A percentile compares a stretch with the other conserved stretches of the same genome.
Conservation (phyloP, 2,888 invertebrate species). For the Seira ritae region DNA sequence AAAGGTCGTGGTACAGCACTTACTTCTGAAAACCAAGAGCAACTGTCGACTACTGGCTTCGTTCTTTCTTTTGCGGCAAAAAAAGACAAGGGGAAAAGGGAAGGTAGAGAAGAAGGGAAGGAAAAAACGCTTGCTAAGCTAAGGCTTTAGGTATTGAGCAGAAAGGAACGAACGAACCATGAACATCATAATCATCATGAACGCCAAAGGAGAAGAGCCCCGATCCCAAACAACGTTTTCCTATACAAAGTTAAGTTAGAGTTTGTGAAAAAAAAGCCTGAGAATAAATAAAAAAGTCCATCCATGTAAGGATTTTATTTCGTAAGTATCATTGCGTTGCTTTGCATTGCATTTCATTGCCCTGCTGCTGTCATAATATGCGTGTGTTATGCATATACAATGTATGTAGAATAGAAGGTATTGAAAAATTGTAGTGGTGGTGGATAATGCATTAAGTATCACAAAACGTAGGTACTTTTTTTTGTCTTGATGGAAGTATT, state of each 20-base stretch:
- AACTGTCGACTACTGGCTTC: slow-evolving; percentile 52
- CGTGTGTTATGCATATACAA: background rate
- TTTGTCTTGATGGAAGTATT: slow-evolving; percentile 4
- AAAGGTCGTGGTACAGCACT: slow-evolving; percentile 21
- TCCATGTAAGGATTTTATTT: background rate
- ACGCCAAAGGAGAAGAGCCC: background rate
- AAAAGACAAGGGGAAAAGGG: slow-evolving; percentile 21
- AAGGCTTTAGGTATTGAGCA: slow-evolving; percentile 30
- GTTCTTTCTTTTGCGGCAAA: slow-evolving; percentile 18
- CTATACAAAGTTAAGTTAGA: too few relatives aligned
- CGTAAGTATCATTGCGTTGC: too few relatives aligned
- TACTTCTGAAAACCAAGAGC: slow-evolving; percentile 53
- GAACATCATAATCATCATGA: background rate
- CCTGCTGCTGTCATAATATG: background rate
- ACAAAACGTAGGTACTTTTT: slow-evolving; percentile 24
- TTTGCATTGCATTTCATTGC: background rate
- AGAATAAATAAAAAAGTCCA: background rate
- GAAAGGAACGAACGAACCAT: slow-evolving; percentile 41
- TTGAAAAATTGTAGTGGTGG: background rate
- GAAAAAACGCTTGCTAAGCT: background rate
- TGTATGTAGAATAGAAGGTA: background rate
- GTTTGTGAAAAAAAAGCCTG: too few relatives aligned
- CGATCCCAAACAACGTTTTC: too few relatives aligned
- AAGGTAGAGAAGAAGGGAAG: slow-evolving; percentile 26
- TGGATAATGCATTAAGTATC: slow-evolving; percentile 5